Conservation (phyloP, 1,140 invertebrate species). For the Ceratosolen fusciceps region DNA sequence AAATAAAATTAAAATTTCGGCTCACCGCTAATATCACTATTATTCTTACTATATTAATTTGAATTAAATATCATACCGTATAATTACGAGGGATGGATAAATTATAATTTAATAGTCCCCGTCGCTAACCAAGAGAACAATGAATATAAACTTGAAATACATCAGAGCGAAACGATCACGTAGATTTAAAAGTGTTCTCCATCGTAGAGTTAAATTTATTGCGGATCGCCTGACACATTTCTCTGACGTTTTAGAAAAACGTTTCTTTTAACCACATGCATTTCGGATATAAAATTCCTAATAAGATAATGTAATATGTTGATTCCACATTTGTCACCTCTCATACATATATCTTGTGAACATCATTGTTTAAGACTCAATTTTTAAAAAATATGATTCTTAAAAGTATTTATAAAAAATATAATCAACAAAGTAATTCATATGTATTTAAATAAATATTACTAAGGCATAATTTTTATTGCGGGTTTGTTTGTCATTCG, state of each 20-base stretch:
- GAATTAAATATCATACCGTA: no score
- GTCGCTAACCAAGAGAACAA: not conserved
- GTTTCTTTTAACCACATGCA: slow-evolving; percentile 1
- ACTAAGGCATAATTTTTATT: no score
- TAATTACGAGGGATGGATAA: not conserved
- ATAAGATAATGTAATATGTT: slow-evolving; percentile 2
- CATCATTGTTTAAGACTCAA: no score
- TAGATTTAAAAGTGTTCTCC: slow-evolving; percentile 1
- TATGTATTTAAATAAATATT: no score
- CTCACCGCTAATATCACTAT: no score
- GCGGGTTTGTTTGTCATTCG: no score
- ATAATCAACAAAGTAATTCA: no score
- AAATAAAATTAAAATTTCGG: no score
- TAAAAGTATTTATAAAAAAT: no score
- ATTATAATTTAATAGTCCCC: not conserved
- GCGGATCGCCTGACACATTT: not conserved
- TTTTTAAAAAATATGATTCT: no score
- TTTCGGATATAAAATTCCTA: not conserved
- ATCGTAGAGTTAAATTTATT: slow-evolving; percentile 15
- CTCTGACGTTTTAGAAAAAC: slow-evolving; percentile 7
- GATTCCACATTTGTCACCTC: not conserved
- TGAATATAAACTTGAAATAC: not conserved
- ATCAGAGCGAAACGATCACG: not conserved
- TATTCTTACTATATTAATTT: no score
- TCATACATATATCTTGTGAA: no score